Percentiles rank a stretch among this genome's conserved stretches.
Evolutionary conservation across 2,113 vertebrate species (phyloP).

Genomic region (Periophthalmus modestus): DNA sequence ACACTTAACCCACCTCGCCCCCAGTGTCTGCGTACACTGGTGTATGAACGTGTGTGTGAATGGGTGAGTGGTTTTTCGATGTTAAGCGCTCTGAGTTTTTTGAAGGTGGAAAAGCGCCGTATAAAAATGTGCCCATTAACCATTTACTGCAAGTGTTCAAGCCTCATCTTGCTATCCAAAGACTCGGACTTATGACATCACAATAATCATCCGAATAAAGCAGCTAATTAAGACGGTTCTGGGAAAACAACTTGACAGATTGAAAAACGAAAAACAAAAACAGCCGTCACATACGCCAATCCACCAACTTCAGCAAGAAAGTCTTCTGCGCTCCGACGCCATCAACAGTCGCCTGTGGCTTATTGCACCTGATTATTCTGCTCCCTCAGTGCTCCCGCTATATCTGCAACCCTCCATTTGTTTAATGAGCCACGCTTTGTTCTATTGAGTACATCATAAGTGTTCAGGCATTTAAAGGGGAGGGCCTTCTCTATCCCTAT

Average conservation of each 20-base stretch:
- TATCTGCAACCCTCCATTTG: conserved; percentile 48
- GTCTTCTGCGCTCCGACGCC: conserved; percentile 27
- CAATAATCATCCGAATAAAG: no score
- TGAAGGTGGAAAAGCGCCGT: no score
- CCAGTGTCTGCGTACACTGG: no score
- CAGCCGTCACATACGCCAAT: neutral
- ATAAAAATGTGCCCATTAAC: no score
- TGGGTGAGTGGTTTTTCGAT: no score
- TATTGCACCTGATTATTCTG: conserved; percentile 52
- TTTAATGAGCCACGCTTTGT: conserved; percentile 60
- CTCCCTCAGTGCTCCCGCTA: conserved; percentile 36
- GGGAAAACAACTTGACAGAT: neutral
- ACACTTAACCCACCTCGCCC: no score
- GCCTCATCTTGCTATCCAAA: no score
- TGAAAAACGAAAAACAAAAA: neutral
- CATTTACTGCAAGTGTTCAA: no score
- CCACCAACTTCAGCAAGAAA: conserved; percentile 8
- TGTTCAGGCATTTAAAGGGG: conserved; percentile 48
- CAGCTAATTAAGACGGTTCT: no score
- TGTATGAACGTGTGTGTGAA: no score
- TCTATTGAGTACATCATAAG: conserved; percentile 49
- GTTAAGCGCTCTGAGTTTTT: no score
- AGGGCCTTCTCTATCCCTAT: conserved; percentile 38
- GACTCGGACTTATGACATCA: no score
- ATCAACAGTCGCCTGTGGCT: conserved; percentile 38